phyloP scores from a whole-genome alignment of 2,797 vertebrate species.

The Oreochromis mossambicus region DNA sequence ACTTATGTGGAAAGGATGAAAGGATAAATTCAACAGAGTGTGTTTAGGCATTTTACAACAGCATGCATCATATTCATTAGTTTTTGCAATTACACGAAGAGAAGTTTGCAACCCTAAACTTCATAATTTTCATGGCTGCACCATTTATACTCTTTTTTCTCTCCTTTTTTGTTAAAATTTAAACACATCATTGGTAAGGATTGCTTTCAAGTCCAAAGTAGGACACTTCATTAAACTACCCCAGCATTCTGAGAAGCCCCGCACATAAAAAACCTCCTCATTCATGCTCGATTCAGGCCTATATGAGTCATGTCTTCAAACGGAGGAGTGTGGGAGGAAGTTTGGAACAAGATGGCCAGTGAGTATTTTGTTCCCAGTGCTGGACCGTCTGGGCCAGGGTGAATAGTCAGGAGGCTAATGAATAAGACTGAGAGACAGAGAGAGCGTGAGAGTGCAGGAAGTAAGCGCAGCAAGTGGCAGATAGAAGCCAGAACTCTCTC shows the following conservation, averaged over 20 bases:
- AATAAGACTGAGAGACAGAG: constrained; percentile 58
- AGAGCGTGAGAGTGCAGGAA: constrained; percentile 71
- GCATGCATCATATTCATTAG: background rate
- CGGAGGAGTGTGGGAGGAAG: constrained; percentile 60
- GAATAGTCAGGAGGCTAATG: constrained; percentile 70
- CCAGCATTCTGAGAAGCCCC: constrained; percentile 11
- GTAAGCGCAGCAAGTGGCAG: constrained; percentile 65
- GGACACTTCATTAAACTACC: constrained; percentile 7
- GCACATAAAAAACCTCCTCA: constrained; percentile 22
- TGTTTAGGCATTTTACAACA: background rate
- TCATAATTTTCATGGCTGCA: fast-evolving
- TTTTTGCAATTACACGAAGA: background rate
- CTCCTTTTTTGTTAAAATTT: background rate
- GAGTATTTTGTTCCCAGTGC: constrained; percentile 62
- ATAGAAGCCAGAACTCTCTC: constrained; percentile 57
- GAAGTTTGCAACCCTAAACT: background rate
- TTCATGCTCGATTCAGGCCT: constrained; percentile 36
- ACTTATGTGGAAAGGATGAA: background rate
- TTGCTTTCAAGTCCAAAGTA: background rate
- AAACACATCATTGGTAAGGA: background rate
- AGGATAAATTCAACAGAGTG: background rate
- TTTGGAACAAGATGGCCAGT: constrained; percentile 62
- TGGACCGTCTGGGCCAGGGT: constrained; percentile 47
- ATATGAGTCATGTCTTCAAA: constrained; percentile 64
- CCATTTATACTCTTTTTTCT: background rate